Evolutionary conservation across 2,113 vertebrate species (phyloP).

Genomic region (Tetraodon nigroviridis): DNA sequence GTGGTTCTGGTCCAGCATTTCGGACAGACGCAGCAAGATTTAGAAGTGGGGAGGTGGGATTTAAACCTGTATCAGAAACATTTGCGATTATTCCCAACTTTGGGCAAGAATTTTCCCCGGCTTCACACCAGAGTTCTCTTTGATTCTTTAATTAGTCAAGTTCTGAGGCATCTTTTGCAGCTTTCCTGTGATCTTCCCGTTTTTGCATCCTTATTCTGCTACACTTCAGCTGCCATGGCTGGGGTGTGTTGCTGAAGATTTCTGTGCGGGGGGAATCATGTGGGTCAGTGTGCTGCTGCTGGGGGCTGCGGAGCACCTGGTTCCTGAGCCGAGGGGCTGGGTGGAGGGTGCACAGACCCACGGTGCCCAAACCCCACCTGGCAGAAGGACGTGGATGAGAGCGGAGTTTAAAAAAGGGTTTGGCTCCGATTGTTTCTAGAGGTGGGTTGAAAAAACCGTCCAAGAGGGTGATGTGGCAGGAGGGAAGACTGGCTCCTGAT

Average conservation of each 20-base stretch:
- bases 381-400: conserved; percentile 16
- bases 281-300: conserved; percentile 70
- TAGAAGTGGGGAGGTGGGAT: no score
- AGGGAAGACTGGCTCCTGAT: conserved; percentile 8
- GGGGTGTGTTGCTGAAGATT: conserved; percentile 14
- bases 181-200: no score
- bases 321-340: conserved; percentile 41
- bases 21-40: no score
- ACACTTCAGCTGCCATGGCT: not conserved
- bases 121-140: no score
- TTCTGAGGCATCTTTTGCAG: no score
- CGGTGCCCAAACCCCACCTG: not conserved
- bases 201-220: conserved; percentile 1
- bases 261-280: conserved; percentile 41
- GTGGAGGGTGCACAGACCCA: not conserved
- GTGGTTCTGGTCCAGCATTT: no score
- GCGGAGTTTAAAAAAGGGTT: conserved; percentile 4
- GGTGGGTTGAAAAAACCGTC: not conserved
- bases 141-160: no score
- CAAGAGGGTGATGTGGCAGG: conserved; percentile 11
- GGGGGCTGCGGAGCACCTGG: conserved; percentile 62
- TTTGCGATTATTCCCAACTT: no score
- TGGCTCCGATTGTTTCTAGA: not conserved
- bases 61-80: no score
- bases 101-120: no score